phyloP scores from a whole-genome alignment of 2,113 vertebrate genomes.

The Zosterops japonicus region DNA sequence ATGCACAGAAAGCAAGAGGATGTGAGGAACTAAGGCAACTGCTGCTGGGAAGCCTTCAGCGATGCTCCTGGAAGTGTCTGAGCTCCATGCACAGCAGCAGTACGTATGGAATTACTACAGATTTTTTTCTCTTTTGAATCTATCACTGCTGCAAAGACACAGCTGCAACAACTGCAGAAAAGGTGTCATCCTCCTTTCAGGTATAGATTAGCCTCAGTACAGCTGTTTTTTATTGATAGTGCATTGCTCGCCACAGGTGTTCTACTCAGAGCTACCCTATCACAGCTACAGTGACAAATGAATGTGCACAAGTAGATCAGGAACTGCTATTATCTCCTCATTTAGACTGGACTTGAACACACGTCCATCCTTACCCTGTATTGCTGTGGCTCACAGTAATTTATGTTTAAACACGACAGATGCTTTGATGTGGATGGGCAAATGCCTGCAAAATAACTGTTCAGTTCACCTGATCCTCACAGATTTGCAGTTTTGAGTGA shows the following conservation, averaged over 20 bases:
- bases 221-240: background rate
- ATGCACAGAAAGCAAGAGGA: background rate
- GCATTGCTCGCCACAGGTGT: background rate
- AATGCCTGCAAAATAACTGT: background rate
- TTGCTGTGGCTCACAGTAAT: background rate
- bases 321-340: background rate
- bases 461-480: background rate
- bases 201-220: background rate
- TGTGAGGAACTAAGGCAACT: background rate
- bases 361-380: fast-evolving
- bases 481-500: background rate
- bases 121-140: background rate
- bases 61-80: background rate
- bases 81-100: background rate
- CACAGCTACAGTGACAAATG: background rate
- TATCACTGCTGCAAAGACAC: background rate
- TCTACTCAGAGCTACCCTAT: background rate
- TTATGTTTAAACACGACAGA: background rate
- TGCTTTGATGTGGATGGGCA: background rate
- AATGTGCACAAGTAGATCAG: background rate
- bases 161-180: background rate
- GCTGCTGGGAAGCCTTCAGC: background rate
- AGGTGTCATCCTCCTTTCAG: background rate
- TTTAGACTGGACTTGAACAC: background rate
- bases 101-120: background rate